These are phyloP conservation scores for Limnephilus rhombicus DNA, from an alignment of 2,888 invertebrate genomes.

Conservation along the genomic window DNA sequence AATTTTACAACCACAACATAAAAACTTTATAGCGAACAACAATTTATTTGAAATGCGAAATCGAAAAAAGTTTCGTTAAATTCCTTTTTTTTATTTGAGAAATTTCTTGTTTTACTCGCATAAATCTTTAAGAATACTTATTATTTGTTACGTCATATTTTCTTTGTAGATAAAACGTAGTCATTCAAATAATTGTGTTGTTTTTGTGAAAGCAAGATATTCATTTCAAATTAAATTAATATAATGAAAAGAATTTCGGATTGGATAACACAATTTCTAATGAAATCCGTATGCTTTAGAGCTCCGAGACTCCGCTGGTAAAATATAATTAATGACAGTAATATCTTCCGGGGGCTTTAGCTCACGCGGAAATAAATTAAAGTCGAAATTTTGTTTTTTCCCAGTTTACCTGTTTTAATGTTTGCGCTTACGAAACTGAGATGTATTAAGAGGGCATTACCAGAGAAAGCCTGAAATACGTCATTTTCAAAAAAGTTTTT, in stretches of 20 bases:
- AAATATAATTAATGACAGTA: slow-evolving; percentile 46
- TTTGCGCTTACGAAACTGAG: slow-evolving; percentile 29
- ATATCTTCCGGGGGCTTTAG: slow-evolving; percentile 41
- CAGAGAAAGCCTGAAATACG: too few species aligned
- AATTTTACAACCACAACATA: neutral
- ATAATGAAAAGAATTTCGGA: slow-evolving; percentile 30
- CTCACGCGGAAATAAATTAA: slow-evolving; percentile 49
- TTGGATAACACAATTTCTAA: slow-evolving; percentile 36
- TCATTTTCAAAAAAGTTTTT: too few species aligned
- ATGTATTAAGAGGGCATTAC: too few species aligned
- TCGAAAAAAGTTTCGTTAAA: neutral
- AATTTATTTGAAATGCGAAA: neutral
- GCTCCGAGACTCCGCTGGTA: slow-evolving; percentile 32
- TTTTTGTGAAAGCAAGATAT: neutral
- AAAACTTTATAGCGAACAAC: too few species aligned
- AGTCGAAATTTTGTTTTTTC: slow-evolving; percentile 43
- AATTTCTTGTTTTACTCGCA: neutral
- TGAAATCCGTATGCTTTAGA: slow-evolving; percentile 39
- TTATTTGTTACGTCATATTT: neutral
- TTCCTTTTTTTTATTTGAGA: neutral
- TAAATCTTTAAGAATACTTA: neutral
- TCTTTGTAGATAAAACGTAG: neutral
- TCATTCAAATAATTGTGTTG: neutral
- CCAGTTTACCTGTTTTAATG: slow-evolving; percentile 47
- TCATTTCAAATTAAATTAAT: slow-evolving; percentile 26